phyloP scores from a whole-genome alignment of 2,888 invertebrate species.

The Scrobipalpa atriplicella region DNA sequence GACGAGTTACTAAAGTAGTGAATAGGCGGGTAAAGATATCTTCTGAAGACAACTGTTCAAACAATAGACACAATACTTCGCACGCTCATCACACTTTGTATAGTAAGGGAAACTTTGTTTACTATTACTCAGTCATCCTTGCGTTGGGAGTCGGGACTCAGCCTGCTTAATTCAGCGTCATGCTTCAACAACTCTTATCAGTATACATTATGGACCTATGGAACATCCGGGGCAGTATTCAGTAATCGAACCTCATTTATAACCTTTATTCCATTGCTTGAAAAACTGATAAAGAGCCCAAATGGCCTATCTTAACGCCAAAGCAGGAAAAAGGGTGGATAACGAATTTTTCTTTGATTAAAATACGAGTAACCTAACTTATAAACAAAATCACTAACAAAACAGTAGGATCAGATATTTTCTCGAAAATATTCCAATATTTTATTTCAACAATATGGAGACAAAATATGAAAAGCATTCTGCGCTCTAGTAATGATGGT shows the following conservation, averaged over 20 bases:
- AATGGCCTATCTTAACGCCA: not conserved
- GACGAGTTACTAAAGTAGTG: too few relatives aligned
- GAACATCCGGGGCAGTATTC: not conserved
- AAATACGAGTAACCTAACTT: not conserved
- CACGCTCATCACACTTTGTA: not conserved
- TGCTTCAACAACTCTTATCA: not conserved
- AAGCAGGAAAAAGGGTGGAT: not conserved
- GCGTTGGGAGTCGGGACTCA: not conserved
- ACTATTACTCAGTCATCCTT: not conserved
- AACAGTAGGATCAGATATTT: too few relatives aligned
- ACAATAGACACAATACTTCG: not conserved
- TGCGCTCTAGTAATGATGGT: too few relatives aligned
- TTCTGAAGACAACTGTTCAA: too few relatives aligned
- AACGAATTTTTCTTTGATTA: not conserved
- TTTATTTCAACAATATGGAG: too few relatives aligned
- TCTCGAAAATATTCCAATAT: too few relatives aligned
- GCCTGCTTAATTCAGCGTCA: not conserved
- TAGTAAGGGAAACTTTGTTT: not conserved
- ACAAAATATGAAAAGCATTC: too few relatives aligned
- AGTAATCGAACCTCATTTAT: not conserved
- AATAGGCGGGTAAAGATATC: too few relatives aligned
- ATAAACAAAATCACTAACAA: too few relatives aligned
- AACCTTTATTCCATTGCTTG: not conserved
- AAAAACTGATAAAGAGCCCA: too few relatives aligned
- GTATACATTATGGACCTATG: too few relatives aligned